Evolutionary conservation across 2,797 vertebrate species (phyloP).

Genomic region (Hipposideros larvatus): DNA sequence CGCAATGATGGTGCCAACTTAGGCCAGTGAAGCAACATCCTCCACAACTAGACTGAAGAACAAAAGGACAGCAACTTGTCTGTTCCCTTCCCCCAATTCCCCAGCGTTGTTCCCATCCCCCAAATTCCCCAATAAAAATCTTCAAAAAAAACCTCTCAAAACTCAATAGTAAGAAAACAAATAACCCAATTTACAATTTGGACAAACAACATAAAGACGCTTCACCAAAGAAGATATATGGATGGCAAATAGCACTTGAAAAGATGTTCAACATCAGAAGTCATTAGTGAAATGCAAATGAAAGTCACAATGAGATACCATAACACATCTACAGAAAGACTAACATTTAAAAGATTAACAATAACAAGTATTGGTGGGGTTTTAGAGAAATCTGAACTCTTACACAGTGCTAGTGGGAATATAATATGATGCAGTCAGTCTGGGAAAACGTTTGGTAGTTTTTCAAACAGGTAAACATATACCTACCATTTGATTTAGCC

Average conservation of each 20-base stretch:
- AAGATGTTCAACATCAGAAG: background rate
- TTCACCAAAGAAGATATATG: background rate
- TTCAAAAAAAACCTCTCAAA: background rate
- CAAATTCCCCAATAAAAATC: too few species aligned
- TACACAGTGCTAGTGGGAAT: background rate
- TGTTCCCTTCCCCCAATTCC: too few species aligned
- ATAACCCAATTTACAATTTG: background rate
- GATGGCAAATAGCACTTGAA: background rate
- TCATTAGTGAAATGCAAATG: constrained; percentile 26
- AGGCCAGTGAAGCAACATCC: too few species aligned
- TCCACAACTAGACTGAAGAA: too few species aligned
- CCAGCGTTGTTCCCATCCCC: too few species aligned
- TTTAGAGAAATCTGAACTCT: background rate
- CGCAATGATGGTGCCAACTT: too few species aligned
- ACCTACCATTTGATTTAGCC: background rate
- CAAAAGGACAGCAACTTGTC: too few species aligned
- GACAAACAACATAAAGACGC: background rate
- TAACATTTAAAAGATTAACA: background rate
- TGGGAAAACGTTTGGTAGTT: background rate
- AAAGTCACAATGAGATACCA: background rate
- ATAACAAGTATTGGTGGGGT: background rate
- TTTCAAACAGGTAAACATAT: constrained; percentile 9
- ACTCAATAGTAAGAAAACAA: background rate
- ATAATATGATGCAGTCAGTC: background rate
- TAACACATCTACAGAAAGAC: background rate